A percentile compares a stretch with the other conserved stretches of the same genome.
Evolutionary conservation across 2,797 vertebrate species (phyloP).

Genomic region (Atherinosoma microstoma): DNA sequence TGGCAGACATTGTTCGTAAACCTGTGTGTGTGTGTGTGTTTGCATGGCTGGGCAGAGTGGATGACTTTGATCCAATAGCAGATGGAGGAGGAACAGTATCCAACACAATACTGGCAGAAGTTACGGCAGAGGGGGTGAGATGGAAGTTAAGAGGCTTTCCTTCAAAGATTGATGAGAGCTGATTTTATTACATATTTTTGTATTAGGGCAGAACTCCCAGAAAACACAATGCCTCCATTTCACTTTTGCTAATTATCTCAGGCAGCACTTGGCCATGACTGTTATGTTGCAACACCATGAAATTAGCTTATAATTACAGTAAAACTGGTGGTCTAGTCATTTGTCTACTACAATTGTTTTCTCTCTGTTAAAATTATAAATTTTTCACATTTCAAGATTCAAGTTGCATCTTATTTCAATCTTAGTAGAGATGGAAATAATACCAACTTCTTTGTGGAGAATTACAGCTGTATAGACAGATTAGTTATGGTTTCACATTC

Average conservation of each 20-base stretch:
- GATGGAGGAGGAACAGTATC: conserved; percentile 77
- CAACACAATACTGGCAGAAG: conserved; percentile 70
- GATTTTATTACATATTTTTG: conserved; percentile 34
- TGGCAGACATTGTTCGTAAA: conserved; percentile 41
- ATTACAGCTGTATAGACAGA: not conserved
- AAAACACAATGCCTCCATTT: conserved; percentile 43
- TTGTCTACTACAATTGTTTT: not conserved
- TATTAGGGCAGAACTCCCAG: conserved; percentile 25
- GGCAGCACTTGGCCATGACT: conserved; percentile 29
- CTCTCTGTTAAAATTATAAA: not conserved
- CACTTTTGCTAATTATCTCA: conserved; percentile 40
- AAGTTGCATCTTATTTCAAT: not conserved
- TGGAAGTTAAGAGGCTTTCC: conserved; percentile 44
- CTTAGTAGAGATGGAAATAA: not conserved
- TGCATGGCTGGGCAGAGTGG: not conserved
- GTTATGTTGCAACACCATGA: conserved; percentile 47
- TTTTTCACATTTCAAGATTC: conserved; percentile 8
- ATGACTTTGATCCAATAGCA: conserved; percentile 71
- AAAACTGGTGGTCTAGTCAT: conserved; percentile 18
- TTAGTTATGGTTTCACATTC: conserved; percentile 14
- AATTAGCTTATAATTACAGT: conserved; percentile 45
- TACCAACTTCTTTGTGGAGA: not conserved
- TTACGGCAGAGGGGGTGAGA: conserved; percentile 37
- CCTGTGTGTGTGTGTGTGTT: conserved; percentile 14
- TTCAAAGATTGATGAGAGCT: conserved; percentile 53